Percentiles rank a stretch among this genome's conserved stretches.
phyloP scores from a whole-genome alignment of 1,140 invertebrate species.

The Cephus cinctus region DNA sequence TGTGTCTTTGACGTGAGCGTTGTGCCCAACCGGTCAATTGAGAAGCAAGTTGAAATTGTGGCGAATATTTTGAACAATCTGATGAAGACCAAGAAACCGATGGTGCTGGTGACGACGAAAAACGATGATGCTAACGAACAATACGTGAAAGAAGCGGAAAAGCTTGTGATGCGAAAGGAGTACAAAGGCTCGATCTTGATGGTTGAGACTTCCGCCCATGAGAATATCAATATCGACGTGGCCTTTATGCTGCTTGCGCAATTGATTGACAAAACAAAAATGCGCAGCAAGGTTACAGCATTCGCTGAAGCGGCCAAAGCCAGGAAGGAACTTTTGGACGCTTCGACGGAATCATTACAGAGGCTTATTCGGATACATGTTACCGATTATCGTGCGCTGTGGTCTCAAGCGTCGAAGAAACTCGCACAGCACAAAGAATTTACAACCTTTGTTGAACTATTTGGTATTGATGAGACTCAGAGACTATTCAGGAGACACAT shows the following conservation, averaged over 20 bases:
- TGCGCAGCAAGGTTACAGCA: conserved; percentile 64
- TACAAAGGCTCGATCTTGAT: conserved; percentile 86
- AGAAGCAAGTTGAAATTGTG: conserved; percentile 84
- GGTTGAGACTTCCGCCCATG: conserved; percentile 93
- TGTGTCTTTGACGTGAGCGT: conserved; percentile 95
- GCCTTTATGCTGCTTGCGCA: conserved; percentile 92
- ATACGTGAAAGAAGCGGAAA: conserved; percentile 87
- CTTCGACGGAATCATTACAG: conserved; percentile 84
- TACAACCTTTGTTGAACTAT: conserved; percentile 87
- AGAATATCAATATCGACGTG: conserved; percentile 95
- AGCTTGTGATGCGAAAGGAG: conserved; percentile 85
- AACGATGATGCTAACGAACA: conserved; percentile 91
- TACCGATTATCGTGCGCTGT: conserved; percentile 80
- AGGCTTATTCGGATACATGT: conserved; percentile 80
- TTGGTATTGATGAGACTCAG: conserved; percentile 83
- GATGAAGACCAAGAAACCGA: conserved; percentile 91
- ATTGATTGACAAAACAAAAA: conserved; percentile 79
- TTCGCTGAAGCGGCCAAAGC: conserved; percentile 84
- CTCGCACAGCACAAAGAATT: conserved; percentile 85
- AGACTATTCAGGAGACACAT: conserved; percentile 79
- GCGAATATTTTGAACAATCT: conserved; percentile 81
- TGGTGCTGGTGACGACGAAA: conserved; percentile 94
- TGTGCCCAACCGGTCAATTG: conserved; percentile 84
- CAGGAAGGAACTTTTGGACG: conserved; percentile 85
- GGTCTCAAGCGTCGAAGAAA: conserved; percentile 85